These are phyloP conservation scores for Mormyrus hasselquistii DNA, from an alignment of 2,797 vertebrate genomes.

Conservation along the genomic window DNA sequence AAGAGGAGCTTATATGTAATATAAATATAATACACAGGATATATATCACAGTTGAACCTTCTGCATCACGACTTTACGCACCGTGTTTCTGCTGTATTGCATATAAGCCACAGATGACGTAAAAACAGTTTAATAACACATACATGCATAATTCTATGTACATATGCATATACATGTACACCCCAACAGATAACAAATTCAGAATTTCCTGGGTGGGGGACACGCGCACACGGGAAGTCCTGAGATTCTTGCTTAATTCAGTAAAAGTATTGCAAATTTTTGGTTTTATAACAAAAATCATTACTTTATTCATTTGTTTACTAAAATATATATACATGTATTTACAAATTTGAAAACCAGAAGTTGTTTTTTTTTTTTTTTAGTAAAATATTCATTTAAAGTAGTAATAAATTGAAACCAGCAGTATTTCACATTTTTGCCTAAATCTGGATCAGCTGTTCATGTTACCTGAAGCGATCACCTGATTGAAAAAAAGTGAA, in stretches of 20 bases:
- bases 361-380: too few relatives aligned
- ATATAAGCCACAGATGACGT: neutral
- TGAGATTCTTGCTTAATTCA: neutral
- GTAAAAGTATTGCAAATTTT: neutral
- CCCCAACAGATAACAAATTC: neutral
- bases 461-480: neutral
- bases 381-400: too few relatives aligned
- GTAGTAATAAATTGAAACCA: neutral
- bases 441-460: neutral
- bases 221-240: too few relatives aligned
- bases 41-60: neutral
- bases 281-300: neutral
- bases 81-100: neutral
- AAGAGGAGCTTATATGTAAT: neutral
- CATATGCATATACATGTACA: neutral
- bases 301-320: too few relatives aligned
- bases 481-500: neutral
- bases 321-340: too few relatives aligned
- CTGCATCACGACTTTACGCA: neutral
- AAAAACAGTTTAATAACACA: neutral
- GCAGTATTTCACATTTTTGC: neutral
- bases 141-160: neutral
- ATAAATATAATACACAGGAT: neutral
- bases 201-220: neutral
- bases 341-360: too few relatives aligned